These are phyloP conservation scores for Phycodurus eques DNA, from an alignment of 2,113 vertebrate genomes.

Conservation along the genomic window DNA sequence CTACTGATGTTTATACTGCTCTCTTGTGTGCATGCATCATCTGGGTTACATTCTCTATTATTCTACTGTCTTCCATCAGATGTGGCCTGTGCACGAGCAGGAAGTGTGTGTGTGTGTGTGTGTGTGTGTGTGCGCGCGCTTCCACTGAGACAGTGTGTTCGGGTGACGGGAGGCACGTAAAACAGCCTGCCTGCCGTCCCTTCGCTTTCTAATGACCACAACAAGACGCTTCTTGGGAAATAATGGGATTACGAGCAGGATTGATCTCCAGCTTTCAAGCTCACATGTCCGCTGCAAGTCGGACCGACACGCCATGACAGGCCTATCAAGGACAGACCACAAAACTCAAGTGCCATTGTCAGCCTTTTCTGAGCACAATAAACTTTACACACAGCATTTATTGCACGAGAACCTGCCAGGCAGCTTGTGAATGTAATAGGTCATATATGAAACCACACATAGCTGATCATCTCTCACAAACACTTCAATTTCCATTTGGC, in stretches of 20 bases:
- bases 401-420: slow-evolving; percentile 35
- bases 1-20: slow-evolving; percentile 6
- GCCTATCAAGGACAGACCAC: slow-evolving; percentile 35
- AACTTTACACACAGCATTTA: slow-evolving; percentile 44
- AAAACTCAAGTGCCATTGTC: slow-evolving; percentile 46
- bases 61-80: slow-evolving; percentile 12
- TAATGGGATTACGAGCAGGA: slow-evolving; percentile 62
- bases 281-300: slow-evolving; percentile 41
- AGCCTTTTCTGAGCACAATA: slow-evolving; percentile 12
- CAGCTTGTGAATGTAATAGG: slow-evolving; percentile 16
- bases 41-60: slow-evolving; percentile 11
- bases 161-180: slow-evolving; percentile 29
- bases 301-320: slow-evolving; percentile 26
- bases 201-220: slow-evolving; percentile 15
- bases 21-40: slow-evolving; percentile 7
- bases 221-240: slow-evolving; percentile 45
- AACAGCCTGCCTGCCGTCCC: slow-evolving; percentile 6
- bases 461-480: not conserved
- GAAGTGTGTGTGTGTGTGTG: slow-evolving; percentile 17
- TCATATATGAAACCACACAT: slow-evolving; percentile 4
- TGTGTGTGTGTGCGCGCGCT: slow-evolving; percentile 33
- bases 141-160: slow-evolving; percentile 24
- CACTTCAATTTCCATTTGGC: not conserved
- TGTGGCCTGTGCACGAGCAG: slow-evolving; percentile 10
- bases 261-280: slow-evolving; percentile 53